These are phyloP conservation scores for Drosophila serrata DNA, from an alignment of 1,140 invertebrate genomes.

Conservation along the genomic window DNA sequence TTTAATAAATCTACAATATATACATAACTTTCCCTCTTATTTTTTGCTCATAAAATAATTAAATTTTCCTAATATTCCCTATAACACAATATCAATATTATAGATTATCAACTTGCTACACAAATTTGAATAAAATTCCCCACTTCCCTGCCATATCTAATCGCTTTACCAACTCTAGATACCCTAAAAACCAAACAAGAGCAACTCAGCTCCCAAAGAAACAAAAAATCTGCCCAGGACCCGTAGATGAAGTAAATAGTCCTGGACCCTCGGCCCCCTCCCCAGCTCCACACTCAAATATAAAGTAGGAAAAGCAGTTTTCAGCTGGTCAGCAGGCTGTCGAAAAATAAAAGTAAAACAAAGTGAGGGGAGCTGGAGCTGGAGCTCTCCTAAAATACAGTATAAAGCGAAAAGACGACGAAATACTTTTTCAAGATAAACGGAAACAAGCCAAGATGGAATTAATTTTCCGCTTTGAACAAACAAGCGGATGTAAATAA, in stretches of 20 bases:
- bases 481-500: slow-evolving; percentile 85
- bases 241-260: slow-evolving; percentile 39
- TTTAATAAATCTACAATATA: no score
- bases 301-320: slow-evolving; percentile 60
- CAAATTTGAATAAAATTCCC: neutral
- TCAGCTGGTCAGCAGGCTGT: slow-evolving; percentile 74
- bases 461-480: slow-evolving; percentile 85
- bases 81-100: neutral
- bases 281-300: slow-evolving; percentile 30
- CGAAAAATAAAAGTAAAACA: slow-evolving; percentile 72
- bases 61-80: no score
- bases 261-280: slow-evolving; percentile 2
- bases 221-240: slow-evolving; percentile 17
- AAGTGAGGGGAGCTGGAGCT: slow-evolving; percentile 13
- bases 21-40: no score
- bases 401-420: slow-evolving; percentile 75
- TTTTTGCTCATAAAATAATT: neutral
- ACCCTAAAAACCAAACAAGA: slow-evolving; percentile 14
- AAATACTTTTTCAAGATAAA: slow-evolving; percentile 85
- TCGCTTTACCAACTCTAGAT: slow-evolving; percentile 9
- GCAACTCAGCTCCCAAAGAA: neutral
- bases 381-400: slow-evolving; percentile 17
- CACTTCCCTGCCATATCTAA: neutral
- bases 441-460: slow-evolving; percentile 85
- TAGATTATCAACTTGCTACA: no score